Base-by-base conservation (phyloP, 2,113 vertebrate species). In the Nasalis larvatus region DNA sequence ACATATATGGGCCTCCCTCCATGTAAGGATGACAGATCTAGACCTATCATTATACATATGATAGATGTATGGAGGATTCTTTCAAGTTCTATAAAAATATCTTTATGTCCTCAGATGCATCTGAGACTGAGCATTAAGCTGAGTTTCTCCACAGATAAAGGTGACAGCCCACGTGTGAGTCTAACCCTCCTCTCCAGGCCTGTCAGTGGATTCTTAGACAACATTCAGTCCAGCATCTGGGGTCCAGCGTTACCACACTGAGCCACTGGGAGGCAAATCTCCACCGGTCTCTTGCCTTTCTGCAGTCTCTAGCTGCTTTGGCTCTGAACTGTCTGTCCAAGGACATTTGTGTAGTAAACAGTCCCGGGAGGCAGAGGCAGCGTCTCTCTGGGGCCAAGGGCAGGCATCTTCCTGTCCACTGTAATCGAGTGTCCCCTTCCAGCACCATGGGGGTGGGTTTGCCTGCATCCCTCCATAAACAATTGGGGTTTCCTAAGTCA, bases 311-410 rank as follows among this genome's bases (percentile, higher is more conserved):
- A 21, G 40, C 16, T 42, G 16, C 52, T 78, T 52, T 49, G 37
- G 23, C 37, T 66, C 60, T 95, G 66, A 32, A 11, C 13, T 4
- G 5, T 2, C 8, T 54, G 8, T 20, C 89, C 32, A 18, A 16
- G 25, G 77, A 63, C 8, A 11, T 12, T 30, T 42, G 47, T 16
- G 30, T 8, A 23, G 52, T 1, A 1, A 32, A 25, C 9, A 6
- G 35, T 21, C 2, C 0, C 0, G 20, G 21, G 3, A 21, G 30
- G 54, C 11, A 13, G 54, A n/a, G 21, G 16, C 17, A 3, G 18
- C 5, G 32, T 27, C n/a, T 13, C 27, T 16, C 40, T 4, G 17
- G 16, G 10, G 35, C 30, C 3, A 9, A 80, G 17, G 60, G 18
- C 0, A 7, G 58, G 35, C 9, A 0, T 25, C 8, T 27, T n/a